Percentiles rank a stretch among this genome's conserved stretches.
Conservation (phyloP, 1,140 invertebrate genomes). For the Hylaeus volcanicus region DNA sequence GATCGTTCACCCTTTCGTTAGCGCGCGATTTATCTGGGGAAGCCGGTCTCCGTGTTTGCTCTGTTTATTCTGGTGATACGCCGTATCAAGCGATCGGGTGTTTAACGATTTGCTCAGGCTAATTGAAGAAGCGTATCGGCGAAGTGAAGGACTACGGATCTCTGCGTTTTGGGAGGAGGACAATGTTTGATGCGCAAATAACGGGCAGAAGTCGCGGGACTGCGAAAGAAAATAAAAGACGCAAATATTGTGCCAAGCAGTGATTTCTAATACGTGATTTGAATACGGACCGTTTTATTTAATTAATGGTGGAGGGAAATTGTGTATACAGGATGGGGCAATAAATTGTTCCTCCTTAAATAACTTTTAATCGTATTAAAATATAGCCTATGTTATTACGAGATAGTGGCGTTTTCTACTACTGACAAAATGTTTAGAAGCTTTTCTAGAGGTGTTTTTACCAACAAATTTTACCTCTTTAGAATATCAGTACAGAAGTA, state of each 20-base stretch:
- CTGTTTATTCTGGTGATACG: not conserved
- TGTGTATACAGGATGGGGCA: too few species aligned
- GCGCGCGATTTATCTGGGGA: not conserved
- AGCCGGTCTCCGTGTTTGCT: not conserved
- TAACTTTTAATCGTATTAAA: too few species aligned
- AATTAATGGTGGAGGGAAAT: too few species aligned
- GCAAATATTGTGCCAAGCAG: not conserved
- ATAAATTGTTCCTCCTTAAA: too few species aligned
- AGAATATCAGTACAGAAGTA: too few species aligned
- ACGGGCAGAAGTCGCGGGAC: not conserved
- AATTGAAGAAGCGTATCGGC: slow-evolving; percentile 1
- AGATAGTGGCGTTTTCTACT: too few species aligned
- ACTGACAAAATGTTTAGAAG: too few species aligned
- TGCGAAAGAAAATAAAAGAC: not conserved
- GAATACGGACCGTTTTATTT: too few species aligned
- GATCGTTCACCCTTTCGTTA: not conserved
- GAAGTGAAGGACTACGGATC: not conserved
- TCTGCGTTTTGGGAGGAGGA: not conserved
- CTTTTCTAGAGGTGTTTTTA: too few species aligned
- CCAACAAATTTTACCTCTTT: too few species aligned
- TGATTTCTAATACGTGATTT: too few species aligned
- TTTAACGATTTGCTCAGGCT: slow-evolving; percentile 21
- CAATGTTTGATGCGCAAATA: not conserved
- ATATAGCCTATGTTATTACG: too few species aligned
- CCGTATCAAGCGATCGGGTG: not conserved